phyloP scores from a whole-genome alignment of 2,797 vertebrate genomes.

The Vultur gryphus region DNA sequence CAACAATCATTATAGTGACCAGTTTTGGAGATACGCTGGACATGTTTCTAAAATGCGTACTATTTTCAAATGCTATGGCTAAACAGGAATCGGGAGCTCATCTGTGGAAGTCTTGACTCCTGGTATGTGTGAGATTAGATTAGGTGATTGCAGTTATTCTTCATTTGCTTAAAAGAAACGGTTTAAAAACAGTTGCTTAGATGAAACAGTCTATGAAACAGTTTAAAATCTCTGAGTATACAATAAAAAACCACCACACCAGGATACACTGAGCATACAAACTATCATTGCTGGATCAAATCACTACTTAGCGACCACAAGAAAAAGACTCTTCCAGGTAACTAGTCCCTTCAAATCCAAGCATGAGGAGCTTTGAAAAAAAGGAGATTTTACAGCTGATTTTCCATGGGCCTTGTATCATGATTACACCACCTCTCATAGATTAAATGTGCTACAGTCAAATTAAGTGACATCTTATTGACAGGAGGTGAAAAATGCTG shows the following conservation, averaged over 20 bases:
- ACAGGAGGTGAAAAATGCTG: neutral
- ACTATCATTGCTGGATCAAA: neutral
- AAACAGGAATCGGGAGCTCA: neutral
- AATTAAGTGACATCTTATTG: neutral
- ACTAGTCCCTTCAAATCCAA: neutral
- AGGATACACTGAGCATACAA: neutral
- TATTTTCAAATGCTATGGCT: neutral
- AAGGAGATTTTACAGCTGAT: neutral
- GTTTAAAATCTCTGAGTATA: neutral
- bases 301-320: neutral
- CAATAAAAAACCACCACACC: neutral
- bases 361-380: neutral
- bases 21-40: neutral
- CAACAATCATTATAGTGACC: neutral
- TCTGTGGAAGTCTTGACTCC: neutral
- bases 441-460: neutral
- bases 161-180: neutral
- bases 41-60: neutral
- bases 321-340: neutral
- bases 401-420: neutral
- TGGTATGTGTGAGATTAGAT: neutral
- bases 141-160: neutral
- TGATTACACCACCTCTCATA: neutral
- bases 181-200: neutral
- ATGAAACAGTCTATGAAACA: neutral